A percentile compares a stretch with the other conserved stretches of the same genome.
phyloP scores from a whole-genome alignment of 2,888 invertebrate genomes.

The Dromius quadrimaculatus region DNA sequence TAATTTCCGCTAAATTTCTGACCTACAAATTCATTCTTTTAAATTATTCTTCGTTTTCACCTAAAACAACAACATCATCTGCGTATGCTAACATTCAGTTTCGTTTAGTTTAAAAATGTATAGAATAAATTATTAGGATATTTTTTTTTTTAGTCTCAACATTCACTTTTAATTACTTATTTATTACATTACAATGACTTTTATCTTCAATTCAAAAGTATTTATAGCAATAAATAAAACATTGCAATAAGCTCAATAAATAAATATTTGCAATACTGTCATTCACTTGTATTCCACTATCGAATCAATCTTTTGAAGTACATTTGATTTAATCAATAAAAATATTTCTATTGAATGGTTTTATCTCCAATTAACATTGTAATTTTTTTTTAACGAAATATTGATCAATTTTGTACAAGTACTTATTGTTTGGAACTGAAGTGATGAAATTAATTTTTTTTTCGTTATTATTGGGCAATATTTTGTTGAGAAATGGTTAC shows the following conservation, averaged over 20 bases:
- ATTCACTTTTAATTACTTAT: no score
- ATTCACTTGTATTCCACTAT: no score
- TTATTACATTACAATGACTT: no score
- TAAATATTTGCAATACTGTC: background rate
- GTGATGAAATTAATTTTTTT: background rate
- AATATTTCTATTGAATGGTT: background rate
- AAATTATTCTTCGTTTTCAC: background rate
- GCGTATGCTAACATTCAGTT: background rate
- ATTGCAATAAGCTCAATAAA: background rate
- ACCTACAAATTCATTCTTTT: background rate
- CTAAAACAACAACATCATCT: background rate
- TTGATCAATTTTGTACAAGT: constrained; percentile 2
- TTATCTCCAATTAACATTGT: background rate
- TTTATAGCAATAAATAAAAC: background rate
- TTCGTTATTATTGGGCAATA: no score
- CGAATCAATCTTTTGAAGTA: background rate
- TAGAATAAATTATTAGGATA: no score
- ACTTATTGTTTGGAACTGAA: background rate
- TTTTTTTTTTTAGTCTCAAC: no score
- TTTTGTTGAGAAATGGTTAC: no score
- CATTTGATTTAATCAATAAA: background rate
- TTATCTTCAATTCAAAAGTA: no score
- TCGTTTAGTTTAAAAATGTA: background rate
- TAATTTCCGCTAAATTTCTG: background rate
- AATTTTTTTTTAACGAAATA: background rate